phyloP scores from a whole-genome alignment of 1,140 invertebrate genomes.

The Bombus waltoni region DNA sequence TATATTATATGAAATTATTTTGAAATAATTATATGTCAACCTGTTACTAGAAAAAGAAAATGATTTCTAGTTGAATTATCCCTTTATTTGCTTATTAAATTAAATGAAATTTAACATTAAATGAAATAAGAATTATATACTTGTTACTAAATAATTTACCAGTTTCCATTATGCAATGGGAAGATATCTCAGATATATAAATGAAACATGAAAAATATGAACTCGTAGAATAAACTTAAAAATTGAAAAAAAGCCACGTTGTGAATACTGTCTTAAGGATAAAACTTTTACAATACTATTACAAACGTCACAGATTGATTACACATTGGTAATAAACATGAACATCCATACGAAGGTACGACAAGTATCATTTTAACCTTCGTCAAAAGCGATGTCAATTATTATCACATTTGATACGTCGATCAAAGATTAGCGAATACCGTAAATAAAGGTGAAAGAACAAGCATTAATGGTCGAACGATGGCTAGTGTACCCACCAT shows the following conservation, averaged over 20 bases:
- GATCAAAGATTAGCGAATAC: neutral
- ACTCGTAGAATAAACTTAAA: neutral
- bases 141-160: too few relatives aligned
- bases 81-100: neutral
- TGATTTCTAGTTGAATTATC: neutral
- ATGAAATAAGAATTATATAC: too few relatives aligned
- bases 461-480: constrained; percentile 36
- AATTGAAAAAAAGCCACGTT: neutral
- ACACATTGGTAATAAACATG: neutral
- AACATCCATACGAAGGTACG: neutral
- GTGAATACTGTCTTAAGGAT: too few relatives aligned
- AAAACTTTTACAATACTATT: too few relatives aligned
- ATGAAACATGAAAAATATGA: neutral
- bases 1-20: neutral
- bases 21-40: neutral
- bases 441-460: constrained; percentile 22
- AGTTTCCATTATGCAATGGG: too few relatives aligned
- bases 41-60: neutral
- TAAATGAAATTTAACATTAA: too few relatives aligned
- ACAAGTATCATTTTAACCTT: neutral
- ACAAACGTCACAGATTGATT: neutral
- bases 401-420: neutral
- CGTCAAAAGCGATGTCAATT: neutral
- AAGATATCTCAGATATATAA: too few relatives aligned
- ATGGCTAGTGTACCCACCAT: constrained; percentile 57